Evolutionary conservation across 2,888 invertebrate species (phyloP).

Genomic region (Ectropis crepuscularia): DNA sequence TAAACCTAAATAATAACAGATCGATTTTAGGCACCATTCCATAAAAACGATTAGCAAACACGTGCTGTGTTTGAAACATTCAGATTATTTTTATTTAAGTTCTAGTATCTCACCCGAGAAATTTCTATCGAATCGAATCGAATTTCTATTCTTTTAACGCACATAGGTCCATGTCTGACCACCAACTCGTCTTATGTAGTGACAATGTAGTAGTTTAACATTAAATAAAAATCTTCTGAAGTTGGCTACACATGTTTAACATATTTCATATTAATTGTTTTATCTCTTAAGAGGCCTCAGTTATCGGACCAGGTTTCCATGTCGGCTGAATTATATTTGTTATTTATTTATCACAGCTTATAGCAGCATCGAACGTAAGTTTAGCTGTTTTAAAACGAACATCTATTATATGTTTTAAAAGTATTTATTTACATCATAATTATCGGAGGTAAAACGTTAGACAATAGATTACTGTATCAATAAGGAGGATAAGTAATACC

Average conservation of each 20-base stretch:
- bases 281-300: not conserved
- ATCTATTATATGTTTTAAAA: not conserved
- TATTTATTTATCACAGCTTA: constrained; percentile 22
- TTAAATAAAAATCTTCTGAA: constrained; percentile 12
- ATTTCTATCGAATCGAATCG: too few species aligned
- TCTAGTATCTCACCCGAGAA: not conserved
- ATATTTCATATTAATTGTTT: not conserved
- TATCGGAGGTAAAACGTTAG: not conserved
- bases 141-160: too few species aligned
- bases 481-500: not conserved
- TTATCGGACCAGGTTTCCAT: not conserved
- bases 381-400: constrained; percentile 6
- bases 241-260: constrained; percentile 14
- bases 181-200: too few species aligned
- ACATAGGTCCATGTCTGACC: too few species aligned
- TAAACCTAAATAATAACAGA: constrained; percentile 34
- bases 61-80: constrained; percentile 8
- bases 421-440: constrained; percentile 15
- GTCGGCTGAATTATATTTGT: constrained; percentile 2
- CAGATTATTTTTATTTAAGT: not conserved
- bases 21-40: constrained; percentile 69
- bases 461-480: not conserved
- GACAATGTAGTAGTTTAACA: not conserved
- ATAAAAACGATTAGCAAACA: constrained; percentile 49
- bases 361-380: constrained; percentile 10